These are phyloP conservation scores for Volucella inflata DNA, from an alignment of 2,888 invertebrate genomes.

Conservation along the genomic window DNA sequence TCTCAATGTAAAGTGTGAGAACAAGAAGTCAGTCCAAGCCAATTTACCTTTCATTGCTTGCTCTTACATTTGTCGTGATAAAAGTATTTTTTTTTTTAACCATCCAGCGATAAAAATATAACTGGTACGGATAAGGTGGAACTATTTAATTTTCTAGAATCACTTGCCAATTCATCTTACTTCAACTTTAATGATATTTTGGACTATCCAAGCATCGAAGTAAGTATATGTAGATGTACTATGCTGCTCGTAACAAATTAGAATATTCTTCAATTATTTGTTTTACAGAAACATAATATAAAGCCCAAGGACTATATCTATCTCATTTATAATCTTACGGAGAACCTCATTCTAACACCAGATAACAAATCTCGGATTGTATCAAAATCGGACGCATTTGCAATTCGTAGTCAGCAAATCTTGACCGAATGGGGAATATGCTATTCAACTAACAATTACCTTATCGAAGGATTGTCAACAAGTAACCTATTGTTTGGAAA, in stretches of 20 bases:
- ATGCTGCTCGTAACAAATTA: not conserved
- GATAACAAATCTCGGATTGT: no score
- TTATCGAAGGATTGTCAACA: slow-evolving; percentile 79
- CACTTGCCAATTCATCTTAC: slow-evolving; percentile 82
- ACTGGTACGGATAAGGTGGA: slow-evolving; percentile 34
- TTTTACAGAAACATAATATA: slow-evolving; percentile 75
- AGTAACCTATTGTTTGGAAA: slow-evolving; percentile 79
- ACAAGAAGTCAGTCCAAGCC: no score
- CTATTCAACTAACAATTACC: slow-evolving; percentile 80
- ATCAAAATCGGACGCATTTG: not conserved
- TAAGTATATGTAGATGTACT: slow-evolving; percentile 46
- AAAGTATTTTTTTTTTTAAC: slow-evolving; percentile 4
- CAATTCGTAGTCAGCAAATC: slow-evolving; percentile 78
- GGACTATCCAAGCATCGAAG: slow-evolving; percentile 77
- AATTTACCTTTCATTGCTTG: no score
- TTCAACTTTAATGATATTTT: slow-evolving; percentile 81
- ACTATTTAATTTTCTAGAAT: slow-evolving; percentile 80
- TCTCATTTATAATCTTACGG: slow-evolving; percentile 82
- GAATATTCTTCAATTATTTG: not conserved
- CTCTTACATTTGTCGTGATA: not conserved
- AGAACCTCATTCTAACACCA: slow-evolving; percentile 53
- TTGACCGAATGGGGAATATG: slow-evolving; percentile 83
- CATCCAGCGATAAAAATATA: slow-evolving; percentile 63
- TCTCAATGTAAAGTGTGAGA: no score
- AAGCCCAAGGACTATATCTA: slow-evolving; percentile 81